Evolutionary conservation across 2,113 vertebrate species (phyloP), one percentile per base, ranked within the genome.

Genomic region (Indri indri): DNA sequence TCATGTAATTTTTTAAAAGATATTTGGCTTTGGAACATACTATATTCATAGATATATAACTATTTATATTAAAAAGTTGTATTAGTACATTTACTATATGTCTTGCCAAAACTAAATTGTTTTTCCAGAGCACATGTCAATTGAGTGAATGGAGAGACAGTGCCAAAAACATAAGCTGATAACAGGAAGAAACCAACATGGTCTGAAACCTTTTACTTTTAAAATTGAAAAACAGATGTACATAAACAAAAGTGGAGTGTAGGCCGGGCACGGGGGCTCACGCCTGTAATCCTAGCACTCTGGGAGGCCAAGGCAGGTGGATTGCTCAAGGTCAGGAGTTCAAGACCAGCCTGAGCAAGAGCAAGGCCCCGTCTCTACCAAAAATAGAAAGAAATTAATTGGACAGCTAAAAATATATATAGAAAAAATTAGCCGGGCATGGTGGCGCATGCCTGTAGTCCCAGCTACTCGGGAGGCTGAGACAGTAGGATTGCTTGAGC

Each of bases 161-260:
- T 42, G 8, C 22, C 40, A 82, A 95, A 96, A 91, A 93, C 14
- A 88, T 42, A 76, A 91, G 20, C 52, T 71, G 0, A 37, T 68
- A 71, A 47, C 4, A 92, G n/a, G 54, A 96, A 91, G 66, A 96
- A 95, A 87, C 12, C 27, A 94, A 90, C 32, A 88, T 18, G 5
- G 27, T 70, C 52, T 94, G 18, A 92, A 96, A 59, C 73, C 85
- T 27, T 92, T 3, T 83, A 90, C 54, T 94, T 95, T 95, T 89
- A 91, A 95, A 97, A 93, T 25, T 71, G 30, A 93, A 96, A 96
- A 96, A 82, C 8, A 88, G 86, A 88, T 68, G 45, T 30, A 94
- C 8, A 37, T 25, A 79, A 86, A 83, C 0, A 61, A 81, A 34
- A 50, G 23, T 20, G 77, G 37, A 89, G n/a, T n/a, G n/a, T n/a